Base-by-base conservation (phyloP, 2,113 vertebrate genomes). In the Mobula birostris region DNA sequence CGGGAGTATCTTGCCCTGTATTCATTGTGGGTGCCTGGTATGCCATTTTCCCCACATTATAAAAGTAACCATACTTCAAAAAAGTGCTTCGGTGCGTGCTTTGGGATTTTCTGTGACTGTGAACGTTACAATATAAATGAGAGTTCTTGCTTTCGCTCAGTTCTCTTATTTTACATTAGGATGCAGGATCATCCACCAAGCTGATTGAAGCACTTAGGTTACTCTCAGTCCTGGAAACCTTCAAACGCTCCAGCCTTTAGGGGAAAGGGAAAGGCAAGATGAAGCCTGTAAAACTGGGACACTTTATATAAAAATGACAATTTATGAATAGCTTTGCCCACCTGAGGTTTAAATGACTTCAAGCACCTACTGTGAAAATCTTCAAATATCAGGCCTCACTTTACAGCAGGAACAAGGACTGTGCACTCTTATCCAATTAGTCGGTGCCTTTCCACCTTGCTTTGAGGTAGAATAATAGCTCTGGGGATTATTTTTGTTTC, bases 291-390 rank as follows among this genome's bases (percentile, higher is more conserved):
- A 90, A 66, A 66, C n/a, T 90, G 61, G 61, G 85, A 68, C 58
- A 63, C n/a, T 66, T 90, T 68, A 32, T 66, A 68, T 88, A 90
- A 66, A 48, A 90, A 21, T 32, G 85, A 7, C 85, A 90, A 14
- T 90, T 90, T 90, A 68, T 32, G 85, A 90, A 90, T 66, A 90
- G 61, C 61, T 68, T 15, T 17, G 5, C 85, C 77, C 61, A 90
- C 85, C 61, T 90, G 85, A 66, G 85, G 61, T 90, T 32, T n/a
- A 66, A 68, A 66, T 90, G 58, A 19, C 85, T 90, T 68, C 61
- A 19, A 32, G 61, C 85, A 1, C 85, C 63, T 14, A 29, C 61
- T 88, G 85, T 66, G 85, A 88, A 32, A 19, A 15, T 36, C 85
- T 68, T 36, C 61, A 68, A 66, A 66, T 66, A 68, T 68, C 29